Percentiles rank a stretch among this genome's conserved stretches.
phyloP scores from a whole-genome alignment of 2,113 vertebrate species.

The Elaphurus davidianus region DNA sequence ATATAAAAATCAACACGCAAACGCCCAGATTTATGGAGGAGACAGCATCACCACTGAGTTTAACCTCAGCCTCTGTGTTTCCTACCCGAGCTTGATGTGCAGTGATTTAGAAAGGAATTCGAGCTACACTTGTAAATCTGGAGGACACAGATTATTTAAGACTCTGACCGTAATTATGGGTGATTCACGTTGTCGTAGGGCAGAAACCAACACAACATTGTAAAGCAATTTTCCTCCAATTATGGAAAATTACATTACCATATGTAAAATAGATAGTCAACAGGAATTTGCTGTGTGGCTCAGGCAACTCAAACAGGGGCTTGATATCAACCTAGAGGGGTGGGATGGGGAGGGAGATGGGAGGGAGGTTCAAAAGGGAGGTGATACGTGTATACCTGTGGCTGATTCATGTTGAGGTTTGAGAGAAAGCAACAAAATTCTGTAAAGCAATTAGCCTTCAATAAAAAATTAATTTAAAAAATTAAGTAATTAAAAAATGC shows the following conservation, averaged over 20 bases:
- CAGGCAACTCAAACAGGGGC: background rate
- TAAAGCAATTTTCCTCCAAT: background rate
- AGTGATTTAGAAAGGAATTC: background rate
- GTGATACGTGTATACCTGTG: background rate
- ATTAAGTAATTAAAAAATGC: background rate
- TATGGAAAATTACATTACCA: background rate
- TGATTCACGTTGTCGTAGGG: background rate
- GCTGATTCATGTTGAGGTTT: background rate
- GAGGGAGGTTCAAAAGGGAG: background rate
- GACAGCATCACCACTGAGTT: background rate
- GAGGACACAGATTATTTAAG: background rate
- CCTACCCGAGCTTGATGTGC: background rate
- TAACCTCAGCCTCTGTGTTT: background rate
- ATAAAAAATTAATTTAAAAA: background rate
- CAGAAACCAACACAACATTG: background rate
- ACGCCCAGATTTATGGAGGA: background rate
- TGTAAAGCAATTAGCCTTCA: background rate
- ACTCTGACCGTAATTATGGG: background rate
- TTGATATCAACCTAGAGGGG: background rate
- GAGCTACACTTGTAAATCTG: background rate
- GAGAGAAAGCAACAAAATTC: background rate
- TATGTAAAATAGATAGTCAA: background rate
- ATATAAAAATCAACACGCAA: slow-evolving; percentile 1
- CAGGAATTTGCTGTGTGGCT: background rate
- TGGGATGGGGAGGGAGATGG: background rate